Percentiles rank a stretch among this genome's conserved stretches.
Conservation (phyloP, 1,140 invertebrate genomes). For the Procambarus virginalis region DNA sequence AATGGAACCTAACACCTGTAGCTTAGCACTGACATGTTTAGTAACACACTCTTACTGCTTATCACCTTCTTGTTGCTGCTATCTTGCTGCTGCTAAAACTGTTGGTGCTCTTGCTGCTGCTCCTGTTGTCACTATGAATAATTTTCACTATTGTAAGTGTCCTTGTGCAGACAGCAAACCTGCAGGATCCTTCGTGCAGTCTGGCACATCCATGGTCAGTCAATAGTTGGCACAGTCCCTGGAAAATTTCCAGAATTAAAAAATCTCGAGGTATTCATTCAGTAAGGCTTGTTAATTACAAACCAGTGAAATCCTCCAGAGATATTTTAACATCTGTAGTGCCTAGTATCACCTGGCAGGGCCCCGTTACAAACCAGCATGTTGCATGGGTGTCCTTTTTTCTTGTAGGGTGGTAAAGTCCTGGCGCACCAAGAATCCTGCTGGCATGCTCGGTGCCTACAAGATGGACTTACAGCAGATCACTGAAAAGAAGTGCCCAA, state of each 20-base stretch:
- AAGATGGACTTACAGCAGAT: slow-evolving; percentile 92
- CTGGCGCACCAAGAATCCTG: slow-evolving; percentile 91
- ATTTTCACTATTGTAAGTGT: slow-evolving; percentile 27
- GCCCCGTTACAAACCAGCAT: slow-evolving; percentile 52
- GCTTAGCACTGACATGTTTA: slow-evolving; percentile 55
- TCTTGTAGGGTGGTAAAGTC: slow-evolving; percentile 82
- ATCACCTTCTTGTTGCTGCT: slow-evolving; percentile 46
- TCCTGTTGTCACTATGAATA: slow-evolving; percentile 20
- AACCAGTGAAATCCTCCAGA: slow-evolving; percentile 12
- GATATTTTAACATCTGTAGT: slow-evolving; percentile 36
- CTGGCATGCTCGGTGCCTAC: slow-evolving; percentile 84
- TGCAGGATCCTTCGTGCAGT: slow-evolving; percentile 45
- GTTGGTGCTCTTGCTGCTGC: background rate
- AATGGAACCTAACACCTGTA: slow-evolving; percentile 53
- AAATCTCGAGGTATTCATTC: slow-evolving; percentile 2
- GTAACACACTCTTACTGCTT: slow-evolving; percentile 22
- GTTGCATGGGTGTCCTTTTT: slow-evolving; percentile 69
- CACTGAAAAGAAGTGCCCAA: slow-evolving; percentile 91
- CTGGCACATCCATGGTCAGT: slow-evolving; percentile 41
- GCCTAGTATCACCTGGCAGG: slow-evolving; percentile 49
- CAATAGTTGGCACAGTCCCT: slow-evolving; percentile 32
- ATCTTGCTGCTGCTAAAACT: slow-evolving; percentile 32
- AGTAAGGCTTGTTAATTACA: slow-evolving; percentile 1
- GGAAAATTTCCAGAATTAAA: background rate
- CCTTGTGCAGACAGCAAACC: slow-evolving; percentile 50